phyloP scores from a whole-genome alignment of 2,888 invertebrate species.

The Craniophora ligustri region DNA sequence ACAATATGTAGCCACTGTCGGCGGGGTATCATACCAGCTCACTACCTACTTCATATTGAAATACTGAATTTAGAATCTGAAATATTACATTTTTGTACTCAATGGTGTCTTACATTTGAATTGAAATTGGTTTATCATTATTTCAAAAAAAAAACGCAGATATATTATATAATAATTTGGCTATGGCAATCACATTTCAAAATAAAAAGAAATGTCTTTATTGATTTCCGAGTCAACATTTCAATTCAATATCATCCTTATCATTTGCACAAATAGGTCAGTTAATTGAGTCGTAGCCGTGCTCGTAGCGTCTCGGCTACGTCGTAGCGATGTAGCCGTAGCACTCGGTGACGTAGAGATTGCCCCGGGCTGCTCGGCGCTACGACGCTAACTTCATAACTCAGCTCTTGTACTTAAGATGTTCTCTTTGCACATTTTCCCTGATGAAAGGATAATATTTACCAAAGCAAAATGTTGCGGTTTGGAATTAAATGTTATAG shows the following conservation, averaged over 20 bases:
- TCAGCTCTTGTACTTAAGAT: constrained; percentile 13
- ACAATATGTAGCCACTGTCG: neutral
- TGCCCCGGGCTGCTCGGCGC: constrained; percentile 7
- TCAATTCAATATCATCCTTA: constrained; percentile 7
- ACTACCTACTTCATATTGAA: too few relatives aligned
- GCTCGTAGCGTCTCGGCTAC: constrained; percentile 16
- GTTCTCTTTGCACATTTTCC: constrained; percentile 12
- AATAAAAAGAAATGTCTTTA: neutral
- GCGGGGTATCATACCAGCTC: neutral
- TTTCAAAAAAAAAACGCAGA: too few relatives aligned
- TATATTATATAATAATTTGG: too few relatives aligned
- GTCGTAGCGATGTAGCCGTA: constrained; percentile 30
- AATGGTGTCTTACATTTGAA: too few relatives aligned
- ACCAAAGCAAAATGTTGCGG: neutral
- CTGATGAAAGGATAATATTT: constrained; percentile 17
- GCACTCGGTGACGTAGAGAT: constrained; percentile 22
- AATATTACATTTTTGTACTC: too few relatives aligned
- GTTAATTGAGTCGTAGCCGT: constrained; percentile 24
- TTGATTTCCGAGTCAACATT: neutral
- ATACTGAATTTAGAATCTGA: too few relatives aligned
- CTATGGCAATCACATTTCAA: too few relatives aligned
- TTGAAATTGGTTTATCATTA: too few relatives aligned
- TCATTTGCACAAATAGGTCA: constrained; percentile 23
- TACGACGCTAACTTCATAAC: constrained; percentile 10
- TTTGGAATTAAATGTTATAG: neutral